These are phyloP conservation scores for Triplophysa dalaica DNA, from an alignment of 2,113 vertebrate species.

Conservation along the genomic window DNA sequence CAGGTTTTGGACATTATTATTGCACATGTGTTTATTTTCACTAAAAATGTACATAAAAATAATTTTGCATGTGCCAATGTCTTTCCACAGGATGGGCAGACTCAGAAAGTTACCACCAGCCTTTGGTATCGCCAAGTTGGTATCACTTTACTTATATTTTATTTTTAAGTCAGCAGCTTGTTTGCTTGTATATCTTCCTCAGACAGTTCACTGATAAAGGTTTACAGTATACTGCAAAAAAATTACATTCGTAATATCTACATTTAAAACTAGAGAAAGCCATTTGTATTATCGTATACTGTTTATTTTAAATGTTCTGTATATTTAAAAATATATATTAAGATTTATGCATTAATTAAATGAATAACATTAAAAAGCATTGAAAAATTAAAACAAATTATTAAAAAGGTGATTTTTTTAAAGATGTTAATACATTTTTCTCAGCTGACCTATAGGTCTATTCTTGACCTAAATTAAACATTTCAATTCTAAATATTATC, in stretches of 20 bases:
- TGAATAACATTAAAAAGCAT: too few relatives aligned
- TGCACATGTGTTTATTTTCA: too few relatives aligned
- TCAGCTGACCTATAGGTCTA: too few relatives aligned
- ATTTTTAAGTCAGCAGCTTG: neutral
- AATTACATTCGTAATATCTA: too few relatives aligned
- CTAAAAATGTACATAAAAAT: neutral
- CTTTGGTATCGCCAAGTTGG: conserved; percentile 84
- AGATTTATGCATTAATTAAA: too few relatives aligned
- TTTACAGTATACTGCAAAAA: neutral
- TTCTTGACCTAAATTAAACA: neutral
- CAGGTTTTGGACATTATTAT: too few relatives aligned
- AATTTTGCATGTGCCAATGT: neutral
- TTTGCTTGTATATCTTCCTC: neutral
- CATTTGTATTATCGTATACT: too few relatives aligned
- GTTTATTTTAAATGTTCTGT: too few relatives aligned
- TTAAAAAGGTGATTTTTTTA: too few relatives aligned
- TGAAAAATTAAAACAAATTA: neutral
- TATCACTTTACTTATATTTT: conserved; percentile 10
- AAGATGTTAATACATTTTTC: too few relatives aligned
- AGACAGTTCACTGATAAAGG: neutral
- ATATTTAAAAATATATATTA: too few relatives aligned
- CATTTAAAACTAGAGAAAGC: too few relatives aligned
- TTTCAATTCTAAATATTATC: neutral
- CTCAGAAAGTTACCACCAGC: conserved; percentile 83
- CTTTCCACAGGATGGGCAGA: conserved; percentile 80